A percentile compares a stretch with the other conserved stretches of the same genome.
These are phyloP conservation scores for Nycticryphes semicollaris DNA, from an alignment of 2,113 vertebrate genomes.

Conservation along the genomic window DNA sequence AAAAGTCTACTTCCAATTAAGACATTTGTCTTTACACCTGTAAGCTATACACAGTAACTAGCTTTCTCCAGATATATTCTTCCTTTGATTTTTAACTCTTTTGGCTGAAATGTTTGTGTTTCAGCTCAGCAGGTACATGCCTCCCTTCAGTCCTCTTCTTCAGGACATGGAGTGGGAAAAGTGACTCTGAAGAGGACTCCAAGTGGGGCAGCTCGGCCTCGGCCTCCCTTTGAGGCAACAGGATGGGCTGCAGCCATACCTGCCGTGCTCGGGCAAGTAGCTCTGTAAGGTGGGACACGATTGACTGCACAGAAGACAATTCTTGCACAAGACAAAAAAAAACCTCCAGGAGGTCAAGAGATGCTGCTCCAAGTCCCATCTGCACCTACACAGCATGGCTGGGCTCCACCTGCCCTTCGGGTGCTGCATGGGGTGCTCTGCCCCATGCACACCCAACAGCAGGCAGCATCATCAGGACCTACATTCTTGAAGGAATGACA, in stretches of 20 bases:
- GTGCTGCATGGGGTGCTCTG: not conserved
- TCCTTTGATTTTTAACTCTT: not conserved
- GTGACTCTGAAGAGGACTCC: not conserved
- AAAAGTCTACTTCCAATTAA: not conserved
- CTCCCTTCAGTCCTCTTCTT: not conserved
- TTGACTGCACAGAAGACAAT: not conserved
- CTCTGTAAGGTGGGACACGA: fast-evolving
- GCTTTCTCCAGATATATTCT: not conserved
- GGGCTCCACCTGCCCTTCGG: not conserved
- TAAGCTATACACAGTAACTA: not conserved
- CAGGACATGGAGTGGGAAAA: not conserved
- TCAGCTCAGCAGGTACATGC: not conserved
- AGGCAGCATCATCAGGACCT: not conserved
- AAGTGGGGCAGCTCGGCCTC: fast-evolving
- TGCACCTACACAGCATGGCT: fast-evolving
- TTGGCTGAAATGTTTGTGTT: not conserved
- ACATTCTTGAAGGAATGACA: not conserved
- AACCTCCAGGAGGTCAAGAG: not conserved
- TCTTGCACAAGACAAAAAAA: not conserved
- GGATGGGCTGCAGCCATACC: fast-evolving
- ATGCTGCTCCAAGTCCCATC: no score
- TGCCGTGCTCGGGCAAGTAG: not conserved
- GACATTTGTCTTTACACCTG: not conserved
- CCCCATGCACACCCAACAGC: not conserved
- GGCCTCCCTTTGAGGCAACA: fast-evolving